These are phyloP conservation scores for Pseudonaja textilis DNA, from an alignment of 2,113 vertebrate species.

Conservation along the genomic window DNA sequence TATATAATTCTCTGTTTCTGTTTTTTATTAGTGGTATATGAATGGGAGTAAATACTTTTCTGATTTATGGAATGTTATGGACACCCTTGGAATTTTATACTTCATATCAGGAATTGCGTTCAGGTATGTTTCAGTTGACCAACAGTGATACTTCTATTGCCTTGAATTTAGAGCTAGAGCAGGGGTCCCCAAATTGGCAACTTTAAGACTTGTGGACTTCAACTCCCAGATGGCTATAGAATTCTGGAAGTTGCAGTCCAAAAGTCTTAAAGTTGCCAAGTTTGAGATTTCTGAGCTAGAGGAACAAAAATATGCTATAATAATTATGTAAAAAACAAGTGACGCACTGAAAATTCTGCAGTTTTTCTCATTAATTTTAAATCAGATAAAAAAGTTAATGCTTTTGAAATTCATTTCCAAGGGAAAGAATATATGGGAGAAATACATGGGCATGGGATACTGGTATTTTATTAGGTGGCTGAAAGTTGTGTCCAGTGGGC, in stretches of 20 bases:
- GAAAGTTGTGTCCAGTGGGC: not conserved
- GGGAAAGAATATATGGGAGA: not conserved
- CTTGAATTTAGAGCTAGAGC: not conserved
- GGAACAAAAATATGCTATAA: not conserved
- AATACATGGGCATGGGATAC: not conserved
- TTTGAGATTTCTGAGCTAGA: not conserved
- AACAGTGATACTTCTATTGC: not conserved
- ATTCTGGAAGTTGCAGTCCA: no score
- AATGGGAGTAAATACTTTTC: constrained; percentile 85
- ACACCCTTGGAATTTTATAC: constrained; percentile 85
- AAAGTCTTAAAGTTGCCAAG: no score
- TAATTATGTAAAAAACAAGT: not conserved
- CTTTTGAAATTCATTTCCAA: not conserved
- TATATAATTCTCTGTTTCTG: constrained; percentile 39
- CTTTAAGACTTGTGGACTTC: no score
- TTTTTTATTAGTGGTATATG: constrained; percentile 75
- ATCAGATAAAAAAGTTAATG: not conserved
- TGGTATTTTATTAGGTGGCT: not conserved
- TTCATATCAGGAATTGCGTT: constrained; percentile 85
- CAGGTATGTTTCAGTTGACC: constrained; percentile 69
- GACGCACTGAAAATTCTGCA: not conserved
- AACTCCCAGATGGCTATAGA: no score
- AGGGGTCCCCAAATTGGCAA: no score
- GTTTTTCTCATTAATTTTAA: not conserved
- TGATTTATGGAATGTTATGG: constrained; percentile 93